Conservation (phyloP, 2,113 vertebrate species). For the Geothlypis trichas region DNA sequence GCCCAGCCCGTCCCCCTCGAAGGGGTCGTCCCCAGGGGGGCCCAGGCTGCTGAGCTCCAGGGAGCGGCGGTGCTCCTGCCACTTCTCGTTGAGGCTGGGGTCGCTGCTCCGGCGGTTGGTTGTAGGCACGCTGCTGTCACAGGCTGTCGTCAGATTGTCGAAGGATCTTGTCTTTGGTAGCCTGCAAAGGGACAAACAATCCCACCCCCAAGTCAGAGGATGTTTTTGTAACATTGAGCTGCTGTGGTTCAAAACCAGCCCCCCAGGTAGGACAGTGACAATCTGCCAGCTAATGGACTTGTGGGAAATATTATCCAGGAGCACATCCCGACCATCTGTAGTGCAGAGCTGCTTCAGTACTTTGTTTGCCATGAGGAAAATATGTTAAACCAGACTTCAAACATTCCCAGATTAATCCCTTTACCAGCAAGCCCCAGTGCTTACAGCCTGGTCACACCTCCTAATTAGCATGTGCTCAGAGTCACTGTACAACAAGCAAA, state of each 20-base stretch:
- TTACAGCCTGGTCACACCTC: background rate
- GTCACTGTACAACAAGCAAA: background rate
- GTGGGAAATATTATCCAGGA: background rate
- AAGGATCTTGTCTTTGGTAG: slow-evolving; percentile 95
- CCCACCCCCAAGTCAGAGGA: background rate
- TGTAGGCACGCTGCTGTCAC: slow-evolving; percentile 82
- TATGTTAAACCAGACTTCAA: background rate
- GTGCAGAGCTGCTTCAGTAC: background rate
- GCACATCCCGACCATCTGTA: background rate
- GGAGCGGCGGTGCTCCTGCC: slow-evolving; percentile 94
- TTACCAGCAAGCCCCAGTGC: background rate
- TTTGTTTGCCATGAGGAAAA: slow-evolving; percentile 2
- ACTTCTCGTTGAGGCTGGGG: slow-evolving; percentile 95
- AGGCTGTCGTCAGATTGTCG: slow-evolving; percentile 91
- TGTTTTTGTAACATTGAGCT: background rate
- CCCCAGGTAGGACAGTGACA: background rate
- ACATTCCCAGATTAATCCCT: background rate
- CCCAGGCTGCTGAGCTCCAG: slow-evolving; percentile 87
- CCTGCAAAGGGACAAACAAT: slow-evolving; percentile 63
- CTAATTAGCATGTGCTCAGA: background rate
- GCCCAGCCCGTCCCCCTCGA: slow-evolving; percentile 70
- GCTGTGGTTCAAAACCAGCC: background rate
- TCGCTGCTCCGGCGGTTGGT: slow-evolving; percentile 93
- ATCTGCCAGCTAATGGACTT: background rate
- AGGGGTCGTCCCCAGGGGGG: slow-evolving; percentile 75